Evolutionary conservation across 2,888 invertebrate species (phyloP), one percentile per base, ranked within the genome.

Genomic region (Eupithecia subumbrata): DNA sequence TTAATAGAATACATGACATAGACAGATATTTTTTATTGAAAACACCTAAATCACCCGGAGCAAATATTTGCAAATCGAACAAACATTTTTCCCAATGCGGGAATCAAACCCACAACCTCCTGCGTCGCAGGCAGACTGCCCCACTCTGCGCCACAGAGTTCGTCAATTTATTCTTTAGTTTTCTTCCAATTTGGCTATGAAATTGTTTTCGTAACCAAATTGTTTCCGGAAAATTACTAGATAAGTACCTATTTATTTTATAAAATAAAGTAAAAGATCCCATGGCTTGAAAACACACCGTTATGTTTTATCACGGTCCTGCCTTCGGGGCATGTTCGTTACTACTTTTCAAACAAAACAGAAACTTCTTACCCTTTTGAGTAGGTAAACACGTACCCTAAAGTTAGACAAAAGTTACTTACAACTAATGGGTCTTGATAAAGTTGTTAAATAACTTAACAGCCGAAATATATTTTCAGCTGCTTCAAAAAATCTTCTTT

Each of bases 401-500:
- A 78, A 78, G 76, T 78, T 78, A 68, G 74, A 76, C 76, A 73
- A 76, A 78, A 78, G 74, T 78, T 78, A 73, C 77, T 70, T 69
- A 48, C 67, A 75, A 75, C 75, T 75, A 77, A 77, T 75, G 73
- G 74, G 71, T 43, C 74, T 71, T 76, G 71, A 68, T 79, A 77
- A 75, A 77, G 79, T 76, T 74, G 66, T 72, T 67, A 70, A 74
- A 77, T 77, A 76, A 67, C 77, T 76, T 63, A 76, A 56, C 72
- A 77, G 37, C 11, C 18, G 9, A 52, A 34, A 63, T 30, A 5
- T 34, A 18, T 12, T 18, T 64, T 18, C 34, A 64, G 64, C 64
- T 64, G 18, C 2, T 18, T 18, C 8, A 30, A 14, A 63, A 63
- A 63, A 63, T 25, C 25, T 37, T 37, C 37, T 37, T 37, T 37